These are phyloP conservation scores for Aplodontia rufa DNA, from an alignment of 2,113 vertebrate species.

Conservation along the genomic window DNA sequence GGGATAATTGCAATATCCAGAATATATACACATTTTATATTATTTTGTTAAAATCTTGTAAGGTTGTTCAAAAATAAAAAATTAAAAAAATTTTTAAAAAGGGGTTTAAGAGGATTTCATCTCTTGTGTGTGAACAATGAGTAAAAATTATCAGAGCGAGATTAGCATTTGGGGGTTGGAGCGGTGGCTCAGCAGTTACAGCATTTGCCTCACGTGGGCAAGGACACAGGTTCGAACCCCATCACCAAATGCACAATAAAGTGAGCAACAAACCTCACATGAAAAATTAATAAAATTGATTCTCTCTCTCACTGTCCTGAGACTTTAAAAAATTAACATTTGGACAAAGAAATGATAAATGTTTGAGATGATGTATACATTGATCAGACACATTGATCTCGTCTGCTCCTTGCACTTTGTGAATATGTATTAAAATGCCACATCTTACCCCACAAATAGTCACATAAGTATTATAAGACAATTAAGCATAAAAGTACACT, in stretches of 20 bases:
- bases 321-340: background rate
- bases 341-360: background rate
- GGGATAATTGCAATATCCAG: too few relatives aligned
- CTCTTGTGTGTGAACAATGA: background rate
- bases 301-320: too few relatives aligned
- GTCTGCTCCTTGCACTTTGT: background rate
- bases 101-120: background rate
- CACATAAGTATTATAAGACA: background rate
- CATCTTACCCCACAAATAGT: background rate
- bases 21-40: too few relatives aligned
- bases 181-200: too few relatives aligned
- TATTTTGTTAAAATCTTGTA: too few relatives aligned
- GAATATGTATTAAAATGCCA: background rate
- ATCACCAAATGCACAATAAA: too few relatives aligned
- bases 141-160: background rate
- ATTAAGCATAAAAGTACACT: background rate
- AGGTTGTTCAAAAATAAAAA: too few relatives aligned
- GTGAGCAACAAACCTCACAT: too few relatives aligned
- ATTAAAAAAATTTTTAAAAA: too few relatives aligned
- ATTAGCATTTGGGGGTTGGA: background rate
- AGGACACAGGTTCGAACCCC: too few relatives aligned
- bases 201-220: too few relatives aligned
- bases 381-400: background rate
- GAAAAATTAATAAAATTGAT: too few relatives aligned
- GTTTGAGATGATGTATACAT: background rate